Evolutionary conservation across 2,797 vertebrate species (phyloP).

Genomic region (Nyctalus aviator): DNA sequence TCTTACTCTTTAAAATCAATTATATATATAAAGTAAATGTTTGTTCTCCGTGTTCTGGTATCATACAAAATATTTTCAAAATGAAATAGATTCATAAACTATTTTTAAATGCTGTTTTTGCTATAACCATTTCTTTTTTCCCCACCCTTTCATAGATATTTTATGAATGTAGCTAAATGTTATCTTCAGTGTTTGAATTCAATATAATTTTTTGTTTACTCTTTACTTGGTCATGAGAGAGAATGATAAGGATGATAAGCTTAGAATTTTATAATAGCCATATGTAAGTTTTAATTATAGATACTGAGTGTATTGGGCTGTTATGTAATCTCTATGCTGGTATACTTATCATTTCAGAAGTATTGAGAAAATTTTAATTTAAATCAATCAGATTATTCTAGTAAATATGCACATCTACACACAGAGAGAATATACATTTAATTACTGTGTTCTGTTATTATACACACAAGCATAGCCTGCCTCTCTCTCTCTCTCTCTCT

Average conservation of each 20-base stretch:
- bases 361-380: slow-evolving; percentile 44
- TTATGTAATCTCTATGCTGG: not conserved
- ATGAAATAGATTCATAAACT: not conserved
- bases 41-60: not conserved
- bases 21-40: not conserved
- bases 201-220: not conserved
- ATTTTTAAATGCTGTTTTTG: not conserved
- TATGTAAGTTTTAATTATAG: slow-evolving; percentile 50
- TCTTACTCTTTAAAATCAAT: too few relatives aligned
- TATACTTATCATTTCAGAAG: slow-evolving; percentile 46
- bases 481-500: not conserved
- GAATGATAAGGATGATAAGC: not conserved
- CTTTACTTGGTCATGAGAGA: not conserved
- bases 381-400: slow-evolving; percentile 39
- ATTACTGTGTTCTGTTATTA: not conserved
- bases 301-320: not conserved
- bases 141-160: not conserved
- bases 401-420: not conserved
- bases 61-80: slow-evolving; percentile 12
- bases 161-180: slow-evolving; percentile 17
- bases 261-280: slow-evolving; percentile 31
- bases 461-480: not conserved
- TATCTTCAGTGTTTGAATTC: slow-evolving; percentile 11
- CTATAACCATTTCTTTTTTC: not conserved
- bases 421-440: not conserved